Conservation (phyloP, 2,113 vertebrate species). For the Emberiza fucata region DNA sequence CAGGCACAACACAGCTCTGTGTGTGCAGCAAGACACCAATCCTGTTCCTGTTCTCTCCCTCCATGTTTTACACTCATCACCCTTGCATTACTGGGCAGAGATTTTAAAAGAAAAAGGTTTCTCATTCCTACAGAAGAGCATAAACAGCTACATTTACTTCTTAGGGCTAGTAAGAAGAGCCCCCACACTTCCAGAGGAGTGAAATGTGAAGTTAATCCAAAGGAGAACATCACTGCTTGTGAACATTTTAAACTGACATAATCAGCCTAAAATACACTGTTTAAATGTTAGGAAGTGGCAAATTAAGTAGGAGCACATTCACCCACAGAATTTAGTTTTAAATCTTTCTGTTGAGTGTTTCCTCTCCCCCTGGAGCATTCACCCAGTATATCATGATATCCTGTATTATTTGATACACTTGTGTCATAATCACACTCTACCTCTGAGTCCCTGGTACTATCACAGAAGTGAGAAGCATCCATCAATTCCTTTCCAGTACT, state of each 20-base stretch:
- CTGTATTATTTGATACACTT: slow-evolving; percentile 7
- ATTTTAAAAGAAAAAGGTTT: background rate
- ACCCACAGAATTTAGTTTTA: slow-evolving; percentile 17
- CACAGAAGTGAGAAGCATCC: background rate
- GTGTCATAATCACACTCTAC: background rate
- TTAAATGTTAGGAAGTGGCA: background rate
- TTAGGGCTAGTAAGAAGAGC: background rate
- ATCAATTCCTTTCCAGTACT: background rate
- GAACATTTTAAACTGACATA: background rate
- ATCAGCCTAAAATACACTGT: background rate
- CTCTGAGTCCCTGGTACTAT: background rate
- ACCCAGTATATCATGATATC: background rate
- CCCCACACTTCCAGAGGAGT: background rate
- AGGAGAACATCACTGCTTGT: background rate
- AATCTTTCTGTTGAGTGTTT: background rate
- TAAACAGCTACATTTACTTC: background rate
- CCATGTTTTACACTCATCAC: background rate
- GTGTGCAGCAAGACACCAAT: background rate
- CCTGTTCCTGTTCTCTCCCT: background rate
- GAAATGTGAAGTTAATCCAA: background rate
- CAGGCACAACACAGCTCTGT: background rate
- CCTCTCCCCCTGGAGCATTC: slow-evolving; percentile 15
- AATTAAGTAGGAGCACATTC: background rate
- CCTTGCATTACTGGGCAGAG: background rate
- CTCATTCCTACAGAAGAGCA: background rate